phyloP scores from a whole-genome alignment of 2,888 invertebrate genomes.

The Drosophila bunnanda region DNA sequence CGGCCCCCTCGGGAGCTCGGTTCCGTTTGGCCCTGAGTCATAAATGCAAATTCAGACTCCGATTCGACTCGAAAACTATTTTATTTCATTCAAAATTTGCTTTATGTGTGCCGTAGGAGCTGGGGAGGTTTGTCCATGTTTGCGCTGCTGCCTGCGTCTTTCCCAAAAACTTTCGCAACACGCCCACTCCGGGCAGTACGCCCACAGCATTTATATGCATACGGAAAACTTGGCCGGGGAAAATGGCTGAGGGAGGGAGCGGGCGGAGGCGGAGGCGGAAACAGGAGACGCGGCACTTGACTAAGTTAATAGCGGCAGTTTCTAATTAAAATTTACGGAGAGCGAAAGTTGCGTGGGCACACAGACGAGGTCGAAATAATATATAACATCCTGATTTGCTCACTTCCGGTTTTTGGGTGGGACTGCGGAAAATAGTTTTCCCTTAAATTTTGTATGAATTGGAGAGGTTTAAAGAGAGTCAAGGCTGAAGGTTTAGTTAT shows the following conservation, averaged over 20 bases:
- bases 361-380: conserved; percentile 16
- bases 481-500: not conserved
- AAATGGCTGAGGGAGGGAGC: conserved; percentile 13
- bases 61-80: conserved; percentile 60
- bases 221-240: conserved; percentile 58
- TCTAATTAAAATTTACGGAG: conserved; percentile 74
- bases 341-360: conserved; percentile 36
- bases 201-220: conserved; percentile 68
- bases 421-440: not conserved
- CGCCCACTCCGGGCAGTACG: conserved; percentile 7
- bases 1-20: conserved; percentile 4
- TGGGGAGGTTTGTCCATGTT: conserved; percentile 50
- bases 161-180: conserved; percentile 34
- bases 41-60: conserved; percentile 68
- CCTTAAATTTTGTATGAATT: not conserved
- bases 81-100: conserved; percentile 68
- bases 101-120: conserved; percentile 25
- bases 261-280: conserved; percentile 16
- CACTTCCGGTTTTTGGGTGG: not conserved
- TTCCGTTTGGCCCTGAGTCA: conserved; percentile 51
- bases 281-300: conserved; percentile 56
- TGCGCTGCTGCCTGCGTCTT: conserved; percentile 46
- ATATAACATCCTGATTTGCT: conserved; percentile 41
- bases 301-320: conserved; percentile 74
- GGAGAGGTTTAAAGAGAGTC: no score